Evolutionary conservation across 2,113 vertebrate genomes (phyloP), one percentile per base, ranked within the genome.

Genomic region (Trematocara zebra): DNA sequence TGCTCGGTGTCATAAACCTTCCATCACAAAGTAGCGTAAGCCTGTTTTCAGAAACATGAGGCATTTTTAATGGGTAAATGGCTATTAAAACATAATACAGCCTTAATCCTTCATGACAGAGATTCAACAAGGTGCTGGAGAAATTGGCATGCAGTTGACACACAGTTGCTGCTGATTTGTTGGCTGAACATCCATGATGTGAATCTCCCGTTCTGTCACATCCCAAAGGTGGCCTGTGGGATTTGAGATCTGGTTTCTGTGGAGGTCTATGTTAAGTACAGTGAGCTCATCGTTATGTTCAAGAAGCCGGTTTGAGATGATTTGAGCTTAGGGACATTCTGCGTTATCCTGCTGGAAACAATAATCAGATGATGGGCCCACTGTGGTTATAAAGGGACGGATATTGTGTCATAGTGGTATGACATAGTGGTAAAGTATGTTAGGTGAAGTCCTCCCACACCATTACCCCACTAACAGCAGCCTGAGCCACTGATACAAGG

Each of bases 321-420:
- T 40, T 40, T 40, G 33, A 40, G 11, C 0, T 20, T 0, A 37
- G 33, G 1, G 33, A 37, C 33, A 67, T 40, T 40, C 35, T 67
- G 33, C 4, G 4, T 23, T 69, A 42, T 42, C n/a, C 35, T 8
- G n/a, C 35, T 40, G 4, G 11, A 42, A 69, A 40, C n/a, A 40
- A 5, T 12, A 40, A 14, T 1, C n/a, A 69, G 64, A 42, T 23
- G 64, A 42, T 42, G 4, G n/a, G n/a, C 11, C 11, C 11, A 69
- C n/a, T 69, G 1, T 69, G 64, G 11, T 69, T 40, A 69, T 42
- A 40, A 9, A 14, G 7, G 35, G 7, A 40, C 0, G 1, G 35
- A 23, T 40, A 40, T 69, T 20, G n/a, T 23, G 31, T 35, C 17
- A 64, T 64, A 11, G 1, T 23, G 61, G n/a, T n/a, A n/a, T n/a